phyloP scores from a whole-genome alignment of 2,888 invertebrate genomes.

The Fabriciana adippe region DNA sequence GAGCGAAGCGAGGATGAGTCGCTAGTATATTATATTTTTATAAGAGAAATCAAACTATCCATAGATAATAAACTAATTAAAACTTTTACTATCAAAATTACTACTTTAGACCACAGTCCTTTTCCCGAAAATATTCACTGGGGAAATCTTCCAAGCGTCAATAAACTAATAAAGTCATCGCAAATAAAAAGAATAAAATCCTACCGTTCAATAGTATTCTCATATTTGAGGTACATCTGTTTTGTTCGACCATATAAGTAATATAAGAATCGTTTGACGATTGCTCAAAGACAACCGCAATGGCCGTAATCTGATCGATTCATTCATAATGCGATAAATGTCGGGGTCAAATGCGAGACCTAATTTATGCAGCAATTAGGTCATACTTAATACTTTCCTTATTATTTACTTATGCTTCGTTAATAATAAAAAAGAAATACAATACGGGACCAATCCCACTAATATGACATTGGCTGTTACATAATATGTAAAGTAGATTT shows the following conservation, averaged over 20 bases:
- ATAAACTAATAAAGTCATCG: too few relatives aligned
- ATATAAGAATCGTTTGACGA: slow-evolving; percentile 8
- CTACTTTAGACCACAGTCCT: too few relatives aligned
- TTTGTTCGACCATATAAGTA: neutral
- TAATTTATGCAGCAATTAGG: slow-evolving; percentile 7
- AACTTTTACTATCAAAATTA: too few relatives aligned
- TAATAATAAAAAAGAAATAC: too few relatives aligned
- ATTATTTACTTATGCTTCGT: neutral
- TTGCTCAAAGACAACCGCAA: slow-evolving; percentile 22
- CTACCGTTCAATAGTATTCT: neutral
- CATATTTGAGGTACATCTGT: neutral
- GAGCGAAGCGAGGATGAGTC: too few relatives aligned
- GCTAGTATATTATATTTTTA: too few relatives aligned
- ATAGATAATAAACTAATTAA: too few relatives aligned
- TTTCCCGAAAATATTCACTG: too few relatives aligned
- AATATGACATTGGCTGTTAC: neutral
- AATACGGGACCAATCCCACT: too few relatives aligned
- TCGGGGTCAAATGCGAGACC: slow-evolving; percentile 19
- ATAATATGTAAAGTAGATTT: neutral
- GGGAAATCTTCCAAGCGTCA: too few relatives aligned
- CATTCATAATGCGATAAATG: slow-evolving; percentile 11
- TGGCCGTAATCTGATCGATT: slow-evolving; percentile 14
- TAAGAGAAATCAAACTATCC: too few relatives aligned
- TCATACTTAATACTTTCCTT: slow-evolving; percentile 5
- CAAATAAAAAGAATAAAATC: too few relatives aligned